Conservation (phyloP, 2,113 vertebrate species). For the Atrichornis clamosus region DNA sequence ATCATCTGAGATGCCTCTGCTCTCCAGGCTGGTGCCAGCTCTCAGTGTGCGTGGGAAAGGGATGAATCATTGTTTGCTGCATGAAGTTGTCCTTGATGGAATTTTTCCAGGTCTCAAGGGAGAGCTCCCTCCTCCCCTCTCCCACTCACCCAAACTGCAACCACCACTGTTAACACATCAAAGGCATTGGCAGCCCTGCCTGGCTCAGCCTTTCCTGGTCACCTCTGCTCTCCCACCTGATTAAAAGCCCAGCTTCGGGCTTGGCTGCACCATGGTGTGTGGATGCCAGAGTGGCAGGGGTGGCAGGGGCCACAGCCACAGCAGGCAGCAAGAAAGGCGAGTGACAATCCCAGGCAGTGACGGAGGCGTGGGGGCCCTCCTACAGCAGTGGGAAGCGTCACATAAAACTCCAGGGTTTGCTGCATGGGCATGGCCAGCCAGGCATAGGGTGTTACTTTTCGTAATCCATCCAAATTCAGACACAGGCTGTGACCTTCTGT, state of each 20-base stretch:
- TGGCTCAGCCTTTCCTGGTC: background rate
- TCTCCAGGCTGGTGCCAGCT: conserved; percentile 4
- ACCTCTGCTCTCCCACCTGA: background rate
- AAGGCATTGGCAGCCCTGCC: background rate
- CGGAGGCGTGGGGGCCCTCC: background rate
- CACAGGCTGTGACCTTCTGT: background rate
- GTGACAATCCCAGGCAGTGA: fast-evolving
- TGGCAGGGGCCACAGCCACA: background rate
- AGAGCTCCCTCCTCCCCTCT: background rate
- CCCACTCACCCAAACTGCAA: background rate
- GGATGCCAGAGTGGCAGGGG: fast-evolving
- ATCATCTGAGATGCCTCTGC: conserved; percentile 29
- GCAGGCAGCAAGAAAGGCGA: background rate
- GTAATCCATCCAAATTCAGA: background rate
- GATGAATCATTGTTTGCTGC: conserved; percentile 57
- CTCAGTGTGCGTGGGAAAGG: background rate
- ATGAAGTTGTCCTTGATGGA: conserved; percentile 13
- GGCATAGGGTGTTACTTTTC: background rate
- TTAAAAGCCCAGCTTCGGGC: background rate
- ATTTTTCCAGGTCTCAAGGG: conserved; percentile 44
- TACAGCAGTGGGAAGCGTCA: background rate
- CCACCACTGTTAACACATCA: background rate
- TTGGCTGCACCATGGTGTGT: background rate
- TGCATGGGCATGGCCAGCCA: background rate
- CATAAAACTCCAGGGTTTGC: background rate